Percentiles rank a stretch among this genome's conserved stretches.
Conservation (phyloP, 2,888 invertebrate genomes). For the Unio pictorum region DNA sequence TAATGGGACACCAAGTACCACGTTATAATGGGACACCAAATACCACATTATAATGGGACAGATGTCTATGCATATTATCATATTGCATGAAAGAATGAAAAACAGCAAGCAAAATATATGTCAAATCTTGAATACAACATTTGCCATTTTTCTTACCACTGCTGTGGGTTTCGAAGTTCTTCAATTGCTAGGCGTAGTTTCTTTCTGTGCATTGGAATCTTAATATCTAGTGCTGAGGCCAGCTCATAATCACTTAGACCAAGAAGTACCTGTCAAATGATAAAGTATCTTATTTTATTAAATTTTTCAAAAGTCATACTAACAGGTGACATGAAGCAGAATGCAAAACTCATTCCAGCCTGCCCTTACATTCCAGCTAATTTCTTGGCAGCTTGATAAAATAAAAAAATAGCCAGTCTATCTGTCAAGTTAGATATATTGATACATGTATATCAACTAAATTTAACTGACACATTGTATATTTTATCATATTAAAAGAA, state of each 20-base stretch:
- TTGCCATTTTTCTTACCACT: constrained; percentile 75
- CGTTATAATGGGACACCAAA: background rate
- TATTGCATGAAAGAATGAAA: background rate
- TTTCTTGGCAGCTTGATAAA: no score
- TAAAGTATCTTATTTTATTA: no score
- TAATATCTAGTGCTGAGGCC: constrained; percentile 91
- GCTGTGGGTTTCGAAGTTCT: constrained; percentile 88
- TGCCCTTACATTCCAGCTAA: no score
- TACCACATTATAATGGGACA: background rate
- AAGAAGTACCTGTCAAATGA: constrained; percentile 81
- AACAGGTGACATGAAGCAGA: no score
- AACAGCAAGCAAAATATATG: background rate
- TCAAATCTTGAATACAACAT: background rate
- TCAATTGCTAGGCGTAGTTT: constrained; percentile 94
- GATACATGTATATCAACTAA: no score
- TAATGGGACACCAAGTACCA: background rate
- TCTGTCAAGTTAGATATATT: no score
- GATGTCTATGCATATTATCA: background rate
- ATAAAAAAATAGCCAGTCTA: no score
- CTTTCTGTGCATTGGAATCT: constrained; percentile 93
- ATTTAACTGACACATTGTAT: no score
- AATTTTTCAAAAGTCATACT: no score
- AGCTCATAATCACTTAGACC: constrained; percentile 92
- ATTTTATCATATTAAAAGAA: no score
- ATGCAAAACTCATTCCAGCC: no score